phyloP scores from a whole-genome alignment of 2,888 invertebrate genomes.

The Eulithis prunata region DNA sequence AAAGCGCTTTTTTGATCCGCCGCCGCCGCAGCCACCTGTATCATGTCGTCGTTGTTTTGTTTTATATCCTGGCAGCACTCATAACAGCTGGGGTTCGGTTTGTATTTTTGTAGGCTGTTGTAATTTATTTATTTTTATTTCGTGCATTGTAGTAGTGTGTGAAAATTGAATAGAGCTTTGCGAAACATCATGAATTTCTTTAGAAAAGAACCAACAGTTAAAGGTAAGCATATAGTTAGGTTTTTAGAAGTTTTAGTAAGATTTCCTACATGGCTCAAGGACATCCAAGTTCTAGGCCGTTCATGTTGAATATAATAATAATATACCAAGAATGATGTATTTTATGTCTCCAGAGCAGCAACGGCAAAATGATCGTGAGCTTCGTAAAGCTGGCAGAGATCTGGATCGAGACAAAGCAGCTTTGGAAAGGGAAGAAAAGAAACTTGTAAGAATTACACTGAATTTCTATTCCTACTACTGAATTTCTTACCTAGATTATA shows the following conservation, averaged over 20 bases:
- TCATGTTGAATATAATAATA: background rate
- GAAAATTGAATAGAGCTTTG: background rate
- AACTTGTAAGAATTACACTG: constrained; percentile 85
- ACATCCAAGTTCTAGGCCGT: background rate
- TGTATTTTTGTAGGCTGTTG: background rate
- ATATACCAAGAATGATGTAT: background rate
- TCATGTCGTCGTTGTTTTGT: no score
- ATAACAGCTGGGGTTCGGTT: no score
- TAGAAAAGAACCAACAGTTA: constrained; percentile 86
- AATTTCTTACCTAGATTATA: no score
- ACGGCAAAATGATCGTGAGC: constrained; percentile 90
- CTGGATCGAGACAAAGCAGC: constrained; percentile 92
- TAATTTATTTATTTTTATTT: background rate
- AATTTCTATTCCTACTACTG: no score
- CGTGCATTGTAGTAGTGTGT: background rate
- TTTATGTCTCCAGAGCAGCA: constrained; percentile 88
- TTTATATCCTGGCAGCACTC: no score
- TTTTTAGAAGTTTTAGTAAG: no score
- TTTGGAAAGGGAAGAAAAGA: constrained; percentile 95
- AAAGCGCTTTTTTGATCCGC: no score
- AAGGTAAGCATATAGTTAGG: constrained; percentile 69
- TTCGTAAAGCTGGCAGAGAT: constrained; percentile 92
- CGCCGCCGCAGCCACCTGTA: no score
- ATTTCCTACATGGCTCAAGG: background rate
- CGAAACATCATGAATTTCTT: constrained; percentile 78